Evolutionary conservation across 1,140 invertebrate genomes (phyloP), one percentile per base, ranked within the genome.

Genomic region (Philopotamus ludificatus): DNA sequence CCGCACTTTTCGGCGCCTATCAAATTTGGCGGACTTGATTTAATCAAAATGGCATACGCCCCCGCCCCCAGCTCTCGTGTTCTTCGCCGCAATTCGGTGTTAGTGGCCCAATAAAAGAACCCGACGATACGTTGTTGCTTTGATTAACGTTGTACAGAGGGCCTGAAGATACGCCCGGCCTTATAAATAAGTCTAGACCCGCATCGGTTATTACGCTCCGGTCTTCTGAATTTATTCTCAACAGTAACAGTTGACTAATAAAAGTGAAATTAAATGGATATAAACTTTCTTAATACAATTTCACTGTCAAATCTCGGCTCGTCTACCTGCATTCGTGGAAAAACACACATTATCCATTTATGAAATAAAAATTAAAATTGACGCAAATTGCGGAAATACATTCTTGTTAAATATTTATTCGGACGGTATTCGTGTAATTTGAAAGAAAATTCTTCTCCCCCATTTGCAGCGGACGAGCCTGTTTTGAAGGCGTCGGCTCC

Each of bases 11-110:
- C 44, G 10, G 4, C 8, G 44, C 4, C 44, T 41, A 58, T 58
- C 55, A 58, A 58, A 58, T 58, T 58, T 58, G 55, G 55, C 28
- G 23, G 55, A 54, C 22, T 54, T 54, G 51, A 54, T 54, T 54
- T 54, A 54, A 54, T 54, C 51, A 54, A 54, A 54, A 23, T 12
- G 20, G 22, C 20, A 25, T 18, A 9, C n/a, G 47, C n/a, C 51
- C 21, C 16, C n/a, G 15, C 15, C 23, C 22, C 20, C 23, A 15
- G 15, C 28, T 22, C 25, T 22, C 15, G 21, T 15, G 16, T 15
- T 15, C 7, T 22, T 53, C 15, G 50, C 54, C 20, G 53, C 26
- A 57, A 60, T 42, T 60, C 34, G 57, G 42, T 20, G 42, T 60
- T 60, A 60, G 57, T 34, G 23, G 9, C 4, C 20, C 42, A 60